Conservation (phyloP, 2,113 vertebrate genomes). For the Serilophus lunatus region DNA sequence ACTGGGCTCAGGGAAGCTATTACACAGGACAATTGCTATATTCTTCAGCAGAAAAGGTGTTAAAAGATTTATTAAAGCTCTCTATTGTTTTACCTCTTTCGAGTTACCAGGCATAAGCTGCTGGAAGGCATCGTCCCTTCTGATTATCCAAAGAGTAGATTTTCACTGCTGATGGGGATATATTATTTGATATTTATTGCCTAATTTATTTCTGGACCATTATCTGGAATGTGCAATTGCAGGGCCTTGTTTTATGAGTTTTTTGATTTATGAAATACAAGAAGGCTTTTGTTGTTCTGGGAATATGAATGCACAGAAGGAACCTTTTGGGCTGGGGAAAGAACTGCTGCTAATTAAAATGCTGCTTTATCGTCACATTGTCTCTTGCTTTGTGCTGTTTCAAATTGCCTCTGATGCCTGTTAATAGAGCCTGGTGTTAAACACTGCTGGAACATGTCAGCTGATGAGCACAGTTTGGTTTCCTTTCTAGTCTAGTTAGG, state of each 20-base stretch:
- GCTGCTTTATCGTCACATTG: conserved; percentile 44
- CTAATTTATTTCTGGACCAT: conserved; percentile 48
- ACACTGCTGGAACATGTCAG: neutral
- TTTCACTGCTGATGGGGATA: conserved; percentile 42
- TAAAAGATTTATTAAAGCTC: conserved; percentile 7
- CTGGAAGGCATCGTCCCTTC: neutral
- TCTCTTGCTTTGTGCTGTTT: conserved; percentile 11
- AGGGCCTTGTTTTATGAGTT: conserved; percentile 10
- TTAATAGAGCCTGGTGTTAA: neutral
- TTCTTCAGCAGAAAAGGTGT: neutral
- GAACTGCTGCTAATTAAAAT: conserved; percentile 45
- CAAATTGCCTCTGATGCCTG: neutral
- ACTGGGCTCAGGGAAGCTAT: neutral
- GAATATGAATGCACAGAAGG: neutral
- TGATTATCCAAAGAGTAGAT: neutral
- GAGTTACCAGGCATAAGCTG: neutral
- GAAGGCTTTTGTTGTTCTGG: neutral
- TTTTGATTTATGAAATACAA: conserved; percentile 25
- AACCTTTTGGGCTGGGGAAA: conserved; percentile 29
- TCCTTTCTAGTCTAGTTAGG: neutral
- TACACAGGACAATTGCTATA: neutral
- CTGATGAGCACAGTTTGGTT: neutral
- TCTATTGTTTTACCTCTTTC: neutral
- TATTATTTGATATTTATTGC: conserved; percentile 41
- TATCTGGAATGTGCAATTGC: conserved; percentile 25